Evolutionary conservation across 1,140 invertebrate genomes (phyloP).

Genomic region (Branchinecta lynchi): DNA sequence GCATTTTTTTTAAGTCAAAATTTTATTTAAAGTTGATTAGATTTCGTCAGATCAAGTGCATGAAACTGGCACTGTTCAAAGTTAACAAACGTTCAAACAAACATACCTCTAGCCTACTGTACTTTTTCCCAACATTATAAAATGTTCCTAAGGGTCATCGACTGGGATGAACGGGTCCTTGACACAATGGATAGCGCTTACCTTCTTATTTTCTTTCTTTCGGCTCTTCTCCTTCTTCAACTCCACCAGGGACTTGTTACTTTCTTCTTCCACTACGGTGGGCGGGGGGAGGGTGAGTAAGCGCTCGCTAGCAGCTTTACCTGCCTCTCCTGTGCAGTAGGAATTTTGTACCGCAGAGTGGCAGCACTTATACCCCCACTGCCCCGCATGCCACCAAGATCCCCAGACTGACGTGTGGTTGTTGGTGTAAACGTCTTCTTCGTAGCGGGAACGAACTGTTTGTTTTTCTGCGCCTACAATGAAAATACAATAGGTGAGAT

Average conservation of each 20-base stretch:
- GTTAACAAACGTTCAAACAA: too few species aligned
- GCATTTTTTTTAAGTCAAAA: too few species aligned
- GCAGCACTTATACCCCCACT: slow-evolving; percentile 95
- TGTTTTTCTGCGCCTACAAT: slow-evolving; percentile 63
- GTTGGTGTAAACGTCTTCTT: slow-evolving; percentile 82
- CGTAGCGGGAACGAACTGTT: slow-evolving; percentile 71
- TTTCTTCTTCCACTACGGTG: slow-evolving; percentile 10
- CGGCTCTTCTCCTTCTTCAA: slow-evolving; percentile 34
- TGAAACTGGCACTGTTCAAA: too few species aligned
- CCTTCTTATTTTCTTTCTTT: slow-evolving; percentile 34
- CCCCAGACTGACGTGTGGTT: slow-evolving; percentile 93
- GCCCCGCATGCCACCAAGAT: slow-evolving; percentile 76
- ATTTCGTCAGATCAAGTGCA: too few species aligned
- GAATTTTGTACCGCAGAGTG: slow-evolving; percentile 82
- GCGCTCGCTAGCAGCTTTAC: slow-evolving; percentile 34
- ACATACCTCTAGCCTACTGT: too few species aligned
- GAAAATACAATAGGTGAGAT: too few species aligned
- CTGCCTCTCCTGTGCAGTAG: slow-evolving; percentile 68
- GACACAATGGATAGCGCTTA: background rate
- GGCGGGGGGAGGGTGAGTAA: slow-evolving; percentile 12
- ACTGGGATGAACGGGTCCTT: too few species aligned
- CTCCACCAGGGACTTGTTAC: slow-evolving; percentile 17
- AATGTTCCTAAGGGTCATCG: too few species aligned
- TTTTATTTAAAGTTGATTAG: too few species aligned
- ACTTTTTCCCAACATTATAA: too few species aligned